Percentiles rank a stretch among this genome's conserved stretches.
phyloP scores from a whole-genome alignment of 1,140 invertebrate genomes.

The Zaprionus tsacasi region DNA sequence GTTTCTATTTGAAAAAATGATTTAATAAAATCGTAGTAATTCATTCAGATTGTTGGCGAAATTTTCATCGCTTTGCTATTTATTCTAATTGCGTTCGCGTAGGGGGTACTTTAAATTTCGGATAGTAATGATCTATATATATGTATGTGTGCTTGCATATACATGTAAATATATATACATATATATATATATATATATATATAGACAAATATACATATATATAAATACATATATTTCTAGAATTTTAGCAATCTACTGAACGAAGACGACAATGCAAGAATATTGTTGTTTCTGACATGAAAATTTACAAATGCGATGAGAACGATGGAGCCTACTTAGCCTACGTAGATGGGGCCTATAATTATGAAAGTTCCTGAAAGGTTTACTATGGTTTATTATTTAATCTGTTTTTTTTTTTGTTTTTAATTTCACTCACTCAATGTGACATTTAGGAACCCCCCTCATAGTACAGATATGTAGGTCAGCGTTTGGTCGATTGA shows the following conservation, averaged over 20 bases:
- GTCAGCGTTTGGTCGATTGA: constrained; percentile 10
- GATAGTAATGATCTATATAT: not conserved
- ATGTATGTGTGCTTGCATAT: not conserved
- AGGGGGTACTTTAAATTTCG: not conserved
- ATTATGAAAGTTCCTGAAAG: no score
- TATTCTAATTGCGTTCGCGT: not conserved
- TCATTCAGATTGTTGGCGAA: not conserved
- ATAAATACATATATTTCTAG: not conserved
- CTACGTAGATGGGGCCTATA: not conserved
- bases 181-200: not conserved
- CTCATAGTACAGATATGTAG: not conserved
- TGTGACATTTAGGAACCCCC: not conserved
- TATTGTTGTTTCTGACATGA: not conserved
- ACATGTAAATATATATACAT: not conserved
- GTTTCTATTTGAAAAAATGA: not conserved
- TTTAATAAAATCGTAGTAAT: not conserved
- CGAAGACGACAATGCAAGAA: not conserved
- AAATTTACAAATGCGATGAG: not conserved
- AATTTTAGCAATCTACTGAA: not conserved
- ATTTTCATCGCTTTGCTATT: not conserved
- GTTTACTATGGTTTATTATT: no score
- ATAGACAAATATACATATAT: not conserved
- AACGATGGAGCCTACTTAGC: not conserved
- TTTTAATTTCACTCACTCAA: not conserved
- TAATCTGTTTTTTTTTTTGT: no score